Evolutionary conservation across 2,888 invertebrate species (phyloP).

Genomic region (Gordius sp.): DNA sequence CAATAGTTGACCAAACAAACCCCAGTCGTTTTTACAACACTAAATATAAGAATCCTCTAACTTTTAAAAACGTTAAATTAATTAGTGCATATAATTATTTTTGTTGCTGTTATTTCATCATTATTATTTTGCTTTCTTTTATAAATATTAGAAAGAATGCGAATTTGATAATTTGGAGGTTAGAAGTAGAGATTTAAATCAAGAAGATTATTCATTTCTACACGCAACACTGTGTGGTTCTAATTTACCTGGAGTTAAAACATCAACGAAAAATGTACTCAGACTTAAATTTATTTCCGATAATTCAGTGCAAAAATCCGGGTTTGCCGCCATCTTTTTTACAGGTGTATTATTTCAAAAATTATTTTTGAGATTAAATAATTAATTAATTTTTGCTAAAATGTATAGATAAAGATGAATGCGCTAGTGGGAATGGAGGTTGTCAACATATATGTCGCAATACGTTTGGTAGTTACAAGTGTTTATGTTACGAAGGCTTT

Average conservation of each 20-base stretch:
- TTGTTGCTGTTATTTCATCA: too few species aligned
- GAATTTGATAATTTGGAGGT: conserved; percentile 83
- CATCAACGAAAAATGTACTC: conserved; percentile 67
- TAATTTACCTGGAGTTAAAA: conserved; percentile 53
- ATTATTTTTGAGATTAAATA: too few species aligned
- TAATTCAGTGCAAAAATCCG: conserved; percentile 72
- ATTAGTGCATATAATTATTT: too few species aligned
- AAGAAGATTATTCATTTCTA: conserved; percentile 20
- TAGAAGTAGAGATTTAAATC: conserved; percentile 31
- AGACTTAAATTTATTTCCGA: conserved; percentile 76
- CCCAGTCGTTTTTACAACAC: too few species aligned
- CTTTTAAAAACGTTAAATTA: too few species aligned
- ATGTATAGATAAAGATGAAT: conserved; percentile 64
- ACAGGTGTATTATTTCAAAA: conserved; percentile 46
- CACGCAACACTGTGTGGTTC: conserved; percentile 57
- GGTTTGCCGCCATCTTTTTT: conserved; percentile 74
- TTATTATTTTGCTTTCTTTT: too few species aligned
- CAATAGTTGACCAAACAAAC: too few species aligned
- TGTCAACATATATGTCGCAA: conserved; percentile 89
- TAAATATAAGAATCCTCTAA: too few species aligned
- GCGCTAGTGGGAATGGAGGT: conserved; percentile 71
- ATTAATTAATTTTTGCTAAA: conserved; percentile 15
- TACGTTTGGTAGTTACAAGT: conserved; percentile 66
- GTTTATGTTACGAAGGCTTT: conserved; percentile 80
- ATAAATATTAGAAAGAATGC: conserved; percentile 48